These are phyloP conservation scores for Xiphias gladius DNA, from an alignment of 2,113 vertebrate species.

Conservation along the genomic window DNA sequence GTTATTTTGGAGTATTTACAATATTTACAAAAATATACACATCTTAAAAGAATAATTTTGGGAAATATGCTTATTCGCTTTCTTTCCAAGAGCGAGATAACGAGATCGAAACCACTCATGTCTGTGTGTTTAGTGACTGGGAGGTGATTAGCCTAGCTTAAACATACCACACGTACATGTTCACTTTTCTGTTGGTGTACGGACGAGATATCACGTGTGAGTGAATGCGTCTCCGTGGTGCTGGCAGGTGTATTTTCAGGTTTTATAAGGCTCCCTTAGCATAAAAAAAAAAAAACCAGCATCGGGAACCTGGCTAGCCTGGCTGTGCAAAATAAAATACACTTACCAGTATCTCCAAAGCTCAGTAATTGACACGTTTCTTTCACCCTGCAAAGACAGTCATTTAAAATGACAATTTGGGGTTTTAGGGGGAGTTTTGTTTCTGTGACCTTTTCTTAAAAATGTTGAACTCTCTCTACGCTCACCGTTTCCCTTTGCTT, in stretches of 20 bases:
- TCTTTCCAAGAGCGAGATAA: not conserved
- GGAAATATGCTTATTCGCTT: not conserved
- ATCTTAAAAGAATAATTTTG: slow-evolving; percentile 29
- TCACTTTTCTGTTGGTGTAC: not conserved
- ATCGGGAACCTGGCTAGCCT: not conserved
- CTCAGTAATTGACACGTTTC: not conserved
- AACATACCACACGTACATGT: no score
- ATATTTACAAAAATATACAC: slow-evolving; percentile 79
- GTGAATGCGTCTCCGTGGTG: not conserved
- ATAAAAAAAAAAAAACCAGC: not conserved
- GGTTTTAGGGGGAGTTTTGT: not conserved
- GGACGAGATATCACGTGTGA: not conserved
- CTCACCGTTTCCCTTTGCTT: not conserved
- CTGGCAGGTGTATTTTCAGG: not conserved
- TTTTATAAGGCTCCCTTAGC: not conserved
- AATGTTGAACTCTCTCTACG: not conserved
- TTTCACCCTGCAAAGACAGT: not conserved
- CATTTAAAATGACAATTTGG: not conserved
- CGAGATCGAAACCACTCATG: not conserved
- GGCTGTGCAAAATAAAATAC: not conserved
- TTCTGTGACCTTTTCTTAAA: not conserved
- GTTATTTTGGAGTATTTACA: slow-evolving; percentile 75
- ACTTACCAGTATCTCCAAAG: not conserved
- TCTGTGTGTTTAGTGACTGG: not conserved
- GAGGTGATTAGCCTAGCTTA: not conserved